phyloP scores from a whole-genome alignment of 2,797 vertebrate species.

The Squalus acanthias region DNA sequence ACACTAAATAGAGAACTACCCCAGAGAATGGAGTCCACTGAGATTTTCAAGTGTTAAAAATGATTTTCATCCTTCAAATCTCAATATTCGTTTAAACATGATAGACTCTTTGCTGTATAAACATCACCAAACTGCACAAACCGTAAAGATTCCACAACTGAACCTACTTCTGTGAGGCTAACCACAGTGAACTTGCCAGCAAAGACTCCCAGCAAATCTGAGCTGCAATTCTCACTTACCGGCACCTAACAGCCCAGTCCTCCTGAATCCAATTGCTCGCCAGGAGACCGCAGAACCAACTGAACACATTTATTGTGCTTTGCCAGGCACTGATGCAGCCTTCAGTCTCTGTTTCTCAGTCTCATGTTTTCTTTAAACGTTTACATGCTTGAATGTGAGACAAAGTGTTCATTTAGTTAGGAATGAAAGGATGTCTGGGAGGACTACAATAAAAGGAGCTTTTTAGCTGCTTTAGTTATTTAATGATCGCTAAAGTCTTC shows the following conservation, averaged over 20 bases:
- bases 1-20: background rate
- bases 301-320: slow-evolving; percentile 63
- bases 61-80: background rate
- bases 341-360: slow-evolving; percentile 32
- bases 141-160: background rate
- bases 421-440: background rate
- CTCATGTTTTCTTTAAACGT: slow-evolving; percentile 41
- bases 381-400: slow-evolving; percentile 41
- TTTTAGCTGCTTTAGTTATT: background rate
- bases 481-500: background rate
- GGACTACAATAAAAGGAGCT: background rate
- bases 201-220: background rate
- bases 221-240: slow-evolving; percentile 41
- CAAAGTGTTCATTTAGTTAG: slow-evolving; percentile 47
- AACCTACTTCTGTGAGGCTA: slow-evolving; percentile 4
- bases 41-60: background rate
- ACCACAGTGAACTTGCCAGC: slow-evolving; percentile 1
- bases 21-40: background rate
- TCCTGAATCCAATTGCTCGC: slow-evolving; percentile 41
- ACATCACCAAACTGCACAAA: background rate
- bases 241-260: slow-evolving; percentile 44
- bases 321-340: slow-evolving; percentile 54
- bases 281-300: slow-evolving; percentile 48
- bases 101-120: background rate
- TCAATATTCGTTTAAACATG: background rate